Evolutionary conservation across 1,140 invertebrate genomes (phyloP).

Genomic region (Solenopsis invicta): DNA sequence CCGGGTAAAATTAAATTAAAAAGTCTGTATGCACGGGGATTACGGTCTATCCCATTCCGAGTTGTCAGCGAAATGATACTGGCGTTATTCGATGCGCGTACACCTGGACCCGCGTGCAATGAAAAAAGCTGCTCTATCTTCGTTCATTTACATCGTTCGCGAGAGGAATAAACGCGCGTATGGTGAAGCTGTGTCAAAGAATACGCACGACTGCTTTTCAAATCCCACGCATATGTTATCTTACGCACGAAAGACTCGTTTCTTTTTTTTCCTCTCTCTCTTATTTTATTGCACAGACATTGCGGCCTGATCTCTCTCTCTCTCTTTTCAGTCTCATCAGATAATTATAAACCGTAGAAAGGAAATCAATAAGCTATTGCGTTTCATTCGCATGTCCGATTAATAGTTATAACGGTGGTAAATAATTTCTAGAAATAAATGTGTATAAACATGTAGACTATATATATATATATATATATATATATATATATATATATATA

Average conservation of each 20-base stretch:
- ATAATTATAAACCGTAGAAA: background rate
- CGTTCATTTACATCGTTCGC: constrained; percentile 48
- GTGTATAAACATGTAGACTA: too few relatives aligned
- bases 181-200: constrained; percentile 15
- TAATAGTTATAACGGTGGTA: constrained; percentile 29
- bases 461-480: background rate
- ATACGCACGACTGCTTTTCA: constrained; percentile 19
- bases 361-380: background rate
- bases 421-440: constrained; percentile 28
- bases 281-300: background rate
- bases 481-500: background rate
- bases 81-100: constrained; percentile 38
- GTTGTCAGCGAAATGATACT: constrained; percentile 48
- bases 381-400: constrained; percentile 20
- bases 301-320: background rate
- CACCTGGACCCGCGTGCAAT: background rate
- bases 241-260: background rate
- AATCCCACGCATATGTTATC: background rate
- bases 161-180: background rate
- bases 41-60: constrained; percentile 20
- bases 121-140: constrained; percentile 35
- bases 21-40: constrained; percentile 25
- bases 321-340: background rate
- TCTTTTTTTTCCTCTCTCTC: background rate
- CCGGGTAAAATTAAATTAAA: constrained; percentile 38